phyloP scores from a whole-genome alignment of 2,888 invertebrate species.

The Microchrysa polita region DNA sequence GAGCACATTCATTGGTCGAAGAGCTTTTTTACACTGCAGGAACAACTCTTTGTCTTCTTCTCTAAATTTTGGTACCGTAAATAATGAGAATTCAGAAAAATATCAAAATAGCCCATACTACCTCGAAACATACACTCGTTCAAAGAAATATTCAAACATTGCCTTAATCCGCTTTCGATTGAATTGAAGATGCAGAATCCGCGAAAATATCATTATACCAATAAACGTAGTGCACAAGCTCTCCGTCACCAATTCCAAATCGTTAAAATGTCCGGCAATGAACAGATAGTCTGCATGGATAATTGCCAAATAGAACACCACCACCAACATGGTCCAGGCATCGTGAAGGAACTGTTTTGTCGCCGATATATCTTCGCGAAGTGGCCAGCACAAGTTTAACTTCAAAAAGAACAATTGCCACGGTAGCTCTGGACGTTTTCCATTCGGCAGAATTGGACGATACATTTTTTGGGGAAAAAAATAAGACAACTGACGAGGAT shows the following conservation, averaged over 20 bases:
- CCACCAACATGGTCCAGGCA: slow-evolving; percentile 19
- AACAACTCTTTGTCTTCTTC: slow-evolving; percentile 28
- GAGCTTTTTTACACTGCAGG: slow-evolving; percentile 12
- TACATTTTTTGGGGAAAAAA: slow-evolving; percentile 28
- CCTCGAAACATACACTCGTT: slow-evolving; percentile 33
- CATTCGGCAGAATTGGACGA: slow-evolving; percentile 38
- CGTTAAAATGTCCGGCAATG: slow-evolving; percentile 23
- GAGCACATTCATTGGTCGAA: slow-evolving; percentile 30
- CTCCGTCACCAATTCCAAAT: slow-evolving; percentile 39
- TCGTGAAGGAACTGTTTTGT: not conserved
- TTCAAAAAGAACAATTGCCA: slow-evolving; percentile 37
- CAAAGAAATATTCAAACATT: slow-evolving; percentile 40
- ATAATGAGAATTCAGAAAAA: no score
- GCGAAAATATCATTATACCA: slow-evolving; percentile 35
- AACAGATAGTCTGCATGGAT: slow-evolving; percentile 43
- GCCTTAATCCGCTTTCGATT: slow-evolving; percentile 3
- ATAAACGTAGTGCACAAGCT: slow-evolving; percentile 46
- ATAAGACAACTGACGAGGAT: no score
- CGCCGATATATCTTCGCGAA: slow-evolving; percentile 15
- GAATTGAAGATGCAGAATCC: slow-evolving; percentile 41
- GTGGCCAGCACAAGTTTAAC: slow-evolving; percentile 42
- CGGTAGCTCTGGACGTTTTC: not conserved
- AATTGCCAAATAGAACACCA: slow-evolving; percentile 27
- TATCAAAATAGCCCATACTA: slow-evolving; percentile 2
- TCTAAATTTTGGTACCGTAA: slow-evolving; percentile 20